A percentile compares a stretch with the other conserved stretches of the same genome.
These are phyloP conservation scores for Pharmacophagus antenor DNA, from an alignment of 2,888 invertebrate species.

Conservation along the genomic window DNA sequence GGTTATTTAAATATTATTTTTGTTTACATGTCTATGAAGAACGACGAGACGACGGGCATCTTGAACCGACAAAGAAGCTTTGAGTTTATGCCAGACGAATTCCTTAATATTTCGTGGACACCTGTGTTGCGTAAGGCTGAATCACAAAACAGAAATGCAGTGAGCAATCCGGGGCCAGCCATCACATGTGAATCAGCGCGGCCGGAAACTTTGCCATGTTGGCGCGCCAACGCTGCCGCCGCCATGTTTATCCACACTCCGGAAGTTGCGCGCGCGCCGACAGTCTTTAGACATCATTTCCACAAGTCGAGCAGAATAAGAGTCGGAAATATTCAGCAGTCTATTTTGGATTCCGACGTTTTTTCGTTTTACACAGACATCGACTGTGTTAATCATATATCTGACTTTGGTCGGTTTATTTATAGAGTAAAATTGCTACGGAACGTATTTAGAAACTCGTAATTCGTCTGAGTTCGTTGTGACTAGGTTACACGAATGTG, in stretches of 20 bases:
- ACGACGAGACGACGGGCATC: constrained; percentile 36
- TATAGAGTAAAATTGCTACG: constrained; percentile 60
- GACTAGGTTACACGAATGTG: constrained; percentile 29
- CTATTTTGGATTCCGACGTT: constrained; percentile 73
- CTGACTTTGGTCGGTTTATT: constrained; percentile 63
- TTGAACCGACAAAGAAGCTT: constrained; percentile 37
- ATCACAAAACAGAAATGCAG: constrained; percentile 76
- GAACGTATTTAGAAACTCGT: constrained; percentile 58
- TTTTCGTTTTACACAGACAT: constrained; percentile 75
- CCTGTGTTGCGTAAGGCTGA: constrained; percentile 72
- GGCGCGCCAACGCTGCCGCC: constrained; percentile 54
- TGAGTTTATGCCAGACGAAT: constrained; percentile 54
- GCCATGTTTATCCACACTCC: constrained; percentile 76
- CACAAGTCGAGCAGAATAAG: constrained; percentile 64
- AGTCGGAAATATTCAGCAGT: constrained; percentile 73
- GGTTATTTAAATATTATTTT: background rate
- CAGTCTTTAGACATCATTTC: constrained; percentile 74
- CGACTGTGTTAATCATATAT: constrained; percentile 70
- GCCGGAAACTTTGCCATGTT: constrained; percentile 79
- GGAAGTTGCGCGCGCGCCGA: constrained; percentile 79
- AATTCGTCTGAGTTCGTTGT: constrained; percentile 53
- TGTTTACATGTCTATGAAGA: constrained; percentile 27
- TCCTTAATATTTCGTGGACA: constrained; percentile 57
- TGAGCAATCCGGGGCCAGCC: constrained; percentile 69
- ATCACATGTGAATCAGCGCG: constrained; percentile 74